Evolutionary conservation across 2,797 vertebrate genomes (phyloP).

Genomic region (Syndactyla subalaris): DNA sequence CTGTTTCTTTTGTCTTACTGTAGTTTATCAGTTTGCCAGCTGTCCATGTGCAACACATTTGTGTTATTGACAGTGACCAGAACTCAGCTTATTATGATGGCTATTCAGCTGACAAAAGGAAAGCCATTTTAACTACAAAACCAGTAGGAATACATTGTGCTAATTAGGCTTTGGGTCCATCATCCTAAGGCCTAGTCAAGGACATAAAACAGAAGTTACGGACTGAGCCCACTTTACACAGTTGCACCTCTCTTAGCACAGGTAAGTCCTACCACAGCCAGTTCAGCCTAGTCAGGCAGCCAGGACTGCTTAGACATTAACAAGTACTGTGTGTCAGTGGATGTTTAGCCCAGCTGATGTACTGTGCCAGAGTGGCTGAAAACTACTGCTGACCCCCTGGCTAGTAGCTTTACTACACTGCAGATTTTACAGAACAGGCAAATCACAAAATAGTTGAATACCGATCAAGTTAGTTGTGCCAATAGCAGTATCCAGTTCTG

Average conservation of each 20-base stretch:
- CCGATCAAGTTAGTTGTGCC: background rate
- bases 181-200: background rate
- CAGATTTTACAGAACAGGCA: background rate
- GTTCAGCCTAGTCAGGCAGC: background rate
- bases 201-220: background rate
- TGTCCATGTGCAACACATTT: background rate
- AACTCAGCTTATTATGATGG: background rate
- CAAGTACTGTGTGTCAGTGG: background rate
- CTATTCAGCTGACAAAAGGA: background rate
- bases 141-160: background rate
- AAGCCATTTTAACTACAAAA: background rate
- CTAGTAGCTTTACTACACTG: background rate
- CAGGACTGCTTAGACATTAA: background rate
- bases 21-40: background rate
- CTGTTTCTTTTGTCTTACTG: background rate
- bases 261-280: background rate
- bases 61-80: background rate
- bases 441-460: background rate
- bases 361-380: background rate
- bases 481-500: background rate
- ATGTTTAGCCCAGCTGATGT: background rate
- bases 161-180: background rate
- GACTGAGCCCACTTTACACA: background rate
- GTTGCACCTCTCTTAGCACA: background rate
- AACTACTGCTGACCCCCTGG: background rate